These are phyloP conservation scores for Pachyramphus minor DNA, from an alignment of 2,113 vertebrate genomes.

Conservation along the genomic window DNA sequence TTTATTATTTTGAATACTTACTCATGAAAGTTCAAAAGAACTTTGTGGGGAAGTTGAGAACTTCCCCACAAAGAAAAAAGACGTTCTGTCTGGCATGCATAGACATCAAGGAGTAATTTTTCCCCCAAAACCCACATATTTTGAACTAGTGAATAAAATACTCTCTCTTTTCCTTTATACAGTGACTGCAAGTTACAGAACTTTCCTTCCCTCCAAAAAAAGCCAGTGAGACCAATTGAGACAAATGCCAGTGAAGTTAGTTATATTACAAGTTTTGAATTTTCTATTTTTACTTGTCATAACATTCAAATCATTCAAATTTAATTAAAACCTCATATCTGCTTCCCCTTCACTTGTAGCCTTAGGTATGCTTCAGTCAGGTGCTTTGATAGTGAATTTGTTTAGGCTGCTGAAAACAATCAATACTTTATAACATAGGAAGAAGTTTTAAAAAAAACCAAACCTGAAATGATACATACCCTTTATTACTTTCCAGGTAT, in stretches of 20 bases:
- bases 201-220: not conserved
- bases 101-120: not conserved
- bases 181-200: not conserved
- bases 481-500: not conserved
- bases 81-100: not conserved
- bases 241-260: not conserved
- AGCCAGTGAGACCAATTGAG: not conserved
- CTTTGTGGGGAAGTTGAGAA: not conserved
- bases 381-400: not conserved
- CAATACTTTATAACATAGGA: not conserved
- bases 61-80: not conserved
- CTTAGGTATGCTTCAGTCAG: not conserved
- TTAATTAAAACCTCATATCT: not conserved
- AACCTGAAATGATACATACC: not conserved
- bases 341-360: not conserved
- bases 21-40: not conserved
- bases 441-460: not conserved
- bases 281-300: not conserved
- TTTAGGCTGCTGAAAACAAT: not conserved
- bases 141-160: not conserved
- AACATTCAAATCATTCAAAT: not conserved
- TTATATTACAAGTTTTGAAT: not conserved
- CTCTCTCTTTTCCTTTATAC: not conserved
- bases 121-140: rapidly evolving
- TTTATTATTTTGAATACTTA: not conserved